Percentiles rank a stretch among this genome's conserved stretches.
phyloP scores from a whole-genome alignment of 2,797 vertebrate genomes.

The Loriculus beryllinus region DNA sequence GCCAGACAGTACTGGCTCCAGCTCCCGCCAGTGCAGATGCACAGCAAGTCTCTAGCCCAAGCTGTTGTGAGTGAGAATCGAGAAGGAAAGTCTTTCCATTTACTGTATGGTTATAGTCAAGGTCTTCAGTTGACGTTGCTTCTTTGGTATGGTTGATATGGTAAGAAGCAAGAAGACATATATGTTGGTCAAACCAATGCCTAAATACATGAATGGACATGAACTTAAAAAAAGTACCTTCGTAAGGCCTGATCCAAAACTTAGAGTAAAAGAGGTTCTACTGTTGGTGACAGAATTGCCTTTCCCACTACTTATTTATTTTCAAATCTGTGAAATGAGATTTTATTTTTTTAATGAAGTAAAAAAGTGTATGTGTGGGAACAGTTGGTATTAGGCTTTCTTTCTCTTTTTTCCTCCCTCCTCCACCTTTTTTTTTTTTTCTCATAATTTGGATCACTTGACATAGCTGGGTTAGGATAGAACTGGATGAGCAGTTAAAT shows the following conservation, averaged over 20 bases:
- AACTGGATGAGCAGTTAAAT: background rate
- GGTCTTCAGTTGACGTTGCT: background rate
- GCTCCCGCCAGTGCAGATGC: background rate
- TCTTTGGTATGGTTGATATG: background rate
- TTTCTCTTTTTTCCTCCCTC: accelerated
- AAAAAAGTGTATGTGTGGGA: background rate
- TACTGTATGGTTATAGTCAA: accelerated
- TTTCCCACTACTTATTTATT: background rate
- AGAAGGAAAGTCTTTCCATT: background rate
- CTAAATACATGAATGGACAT: background rate
- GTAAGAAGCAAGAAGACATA: background rate
- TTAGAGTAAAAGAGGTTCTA: background rate
- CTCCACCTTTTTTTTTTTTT: background rate
- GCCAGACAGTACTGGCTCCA: background rate
- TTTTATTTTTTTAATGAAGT: background rate
- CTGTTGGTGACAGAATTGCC: background rate
- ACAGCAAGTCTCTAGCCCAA: background rate
- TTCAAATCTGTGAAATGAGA: background rate
- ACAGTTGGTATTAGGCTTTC: background rate
- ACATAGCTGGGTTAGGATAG: background rate
- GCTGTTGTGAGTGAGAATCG: background rate
- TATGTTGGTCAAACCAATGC: background rate
- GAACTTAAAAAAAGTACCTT: background rate
- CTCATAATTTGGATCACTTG: background rate
- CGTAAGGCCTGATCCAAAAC: background rate